Percentiles rank a stretch among this genome's conserved stretches.
Evolutionary conservation across 1,140 invertebrate species (phyloP).

Genomic region (Meteorus sp.): DNA sequence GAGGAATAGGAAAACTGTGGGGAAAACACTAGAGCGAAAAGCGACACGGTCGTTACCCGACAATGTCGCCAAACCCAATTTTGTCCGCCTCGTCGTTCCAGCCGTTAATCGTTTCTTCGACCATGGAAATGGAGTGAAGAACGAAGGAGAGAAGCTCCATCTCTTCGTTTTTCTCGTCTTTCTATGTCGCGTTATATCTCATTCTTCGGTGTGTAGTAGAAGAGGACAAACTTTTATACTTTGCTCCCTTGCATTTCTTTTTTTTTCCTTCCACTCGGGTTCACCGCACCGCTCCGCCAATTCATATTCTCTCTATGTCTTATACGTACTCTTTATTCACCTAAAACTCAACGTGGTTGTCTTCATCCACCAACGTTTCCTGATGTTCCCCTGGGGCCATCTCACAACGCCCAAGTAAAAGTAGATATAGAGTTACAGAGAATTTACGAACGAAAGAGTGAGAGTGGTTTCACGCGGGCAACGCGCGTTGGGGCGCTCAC

Average conservation of each 20-base stretch:
- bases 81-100: constrained; percentile 21
- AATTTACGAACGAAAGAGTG: no score
- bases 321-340: not conserved
- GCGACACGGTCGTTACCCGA: constrained; percentile 18
- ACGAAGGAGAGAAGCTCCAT: not conserved
- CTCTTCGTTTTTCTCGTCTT: not conserved
- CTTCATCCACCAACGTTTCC: no score
- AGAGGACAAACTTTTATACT: no score
- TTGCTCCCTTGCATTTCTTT: constrained; percentile 12
- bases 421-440: no score
- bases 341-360: not conserved
- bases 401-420: no score
- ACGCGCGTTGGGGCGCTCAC: no score
- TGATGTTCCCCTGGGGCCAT: not conserved
- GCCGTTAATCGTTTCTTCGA: constrained; percentile 27
- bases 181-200: not conserved
- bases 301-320: constrained; percentile 4
- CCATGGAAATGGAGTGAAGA: constrained; percentile 8
- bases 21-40: not conserved
- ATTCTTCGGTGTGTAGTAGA: no score
- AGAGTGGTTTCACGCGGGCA: not conserved
- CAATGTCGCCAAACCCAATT: constrained; percentile 27
- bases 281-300: constrained; percentile 7
- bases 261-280: constrained; percentile 3
- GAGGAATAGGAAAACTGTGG: not conserved